A percentile compares a stretch with the other conserved stretches of the same genome.
These are phyloP conservation scores for Smithornis capensis DNA, from an alignment of 2,113 vertebrate genomes.

Conservation along the genomic window DNA sequence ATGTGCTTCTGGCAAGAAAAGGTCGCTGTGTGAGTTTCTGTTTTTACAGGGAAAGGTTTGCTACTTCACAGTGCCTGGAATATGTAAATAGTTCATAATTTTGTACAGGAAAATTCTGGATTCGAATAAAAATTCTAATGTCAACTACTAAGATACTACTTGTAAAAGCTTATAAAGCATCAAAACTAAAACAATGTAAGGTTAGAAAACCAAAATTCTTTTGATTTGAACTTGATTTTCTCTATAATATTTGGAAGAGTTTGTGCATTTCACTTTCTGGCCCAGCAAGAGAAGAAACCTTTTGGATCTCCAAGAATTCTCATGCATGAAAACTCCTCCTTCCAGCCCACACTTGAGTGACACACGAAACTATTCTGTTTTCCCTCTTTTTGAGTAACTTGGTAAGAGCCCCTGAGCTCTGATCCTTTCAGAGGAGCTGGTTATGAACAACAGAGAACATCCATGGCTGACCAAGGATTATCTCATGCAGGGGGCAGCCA, in stretches of 20 bases:
- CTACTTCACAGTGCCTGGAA: background rate
- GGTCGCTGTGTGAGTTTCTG: background rate
- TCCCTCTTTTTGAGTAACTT: background rate
- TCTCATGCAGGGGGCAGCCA: background rate
- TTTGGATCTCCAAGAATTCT: background rate
- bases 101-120: background rate
- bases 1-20: background rate
- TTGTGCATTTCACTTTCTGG: background rate
- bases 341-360: background rate
- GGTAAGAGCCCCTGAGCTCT: background rate
- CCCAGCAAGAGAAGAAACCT: background rate
- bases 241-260: background rate
- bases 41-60: background rate
- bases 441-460: background rate
- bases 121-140: background rate
- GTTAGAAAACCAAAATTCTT: background rate
- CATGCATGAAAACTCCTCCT: background rate
- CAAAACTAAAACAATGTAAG: background rate
- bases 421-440: background rate
- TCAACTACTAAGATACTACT: background rate
- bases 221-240: background rate
- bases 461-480: background rate
- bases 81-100: background rate
- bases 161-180: background rate
- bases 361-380: background rate